These are phyloP conservation scores for Castor canadensis DNA, from an alignment of 2,113 vertebrate species.

Conservation along the genomic window DNA sequence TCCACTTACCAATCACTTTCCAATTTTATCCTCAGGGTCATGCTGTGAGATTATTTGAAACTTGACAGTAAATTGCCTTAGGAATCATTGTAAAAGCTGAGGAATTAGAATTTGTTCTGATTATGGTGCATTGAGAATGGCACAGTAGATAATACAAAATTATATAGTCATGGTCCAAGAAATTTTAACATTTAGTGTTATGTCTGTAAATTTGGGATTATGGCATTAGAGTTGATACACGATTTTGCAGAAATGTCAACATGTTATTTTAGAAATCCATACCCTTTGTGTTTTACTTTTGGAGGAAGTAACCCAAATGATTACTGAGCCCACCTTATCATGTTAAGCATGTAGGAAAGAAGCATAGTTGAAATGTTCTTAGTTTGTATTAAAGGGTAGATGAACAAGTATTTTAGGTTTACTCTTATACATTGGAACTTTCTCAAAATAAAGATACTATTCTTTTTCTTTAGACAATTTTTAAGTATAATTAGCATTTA, in stretches of 20 bases:
- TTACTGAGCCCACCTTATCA: slow-evolving; percentile 2
- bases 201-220: slow-evolving; percentile 75
- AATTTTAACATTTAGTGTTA: slow-evolving; percentile 77
- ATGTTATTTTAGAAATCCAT: slow-evolving; percentile 61
- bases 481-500: not conserved
- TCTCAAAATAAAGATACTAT: not conserved
- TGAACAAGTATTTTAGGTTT: not conserved
- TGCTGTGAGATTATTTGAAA: slow-evolving; percentile 75
- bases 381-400: slow-evolving; percentile 51
- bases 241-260: slow-evolving; percentile 74
- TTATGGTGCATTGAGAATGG: slow-evolving; percentile 44
- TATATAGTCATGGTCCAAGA: slow-evolving; percentile 76
- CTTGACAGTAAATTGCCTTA: slow-evolving; percentile 73
- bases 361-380: slow-evolving; percentile 51
- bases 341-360: slow-evolving; percentile 61
- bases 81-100: slow-evolving; percentile 64
- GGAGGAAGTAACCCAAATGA: slow-evolving; percentile 44
- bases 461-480: not conserved
- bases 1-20: slow-evolving; percentile 56
- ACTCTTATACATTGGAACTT: not conserved
- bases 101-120: slow-evolving; percentile 63
- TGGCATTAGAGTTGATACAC: slow-evolving; percentile 65
- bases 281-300: not conserved
- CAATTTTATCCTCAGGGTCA: slow-evolving; percentile 65
- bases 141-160: slow-evolving; percentile 67